Evolutionary conservation across 2,113 vertebrate species (phyloP), one percentile per base, ranked within the genome.

Genomic region (Lamprotornis superbus): DNA sequence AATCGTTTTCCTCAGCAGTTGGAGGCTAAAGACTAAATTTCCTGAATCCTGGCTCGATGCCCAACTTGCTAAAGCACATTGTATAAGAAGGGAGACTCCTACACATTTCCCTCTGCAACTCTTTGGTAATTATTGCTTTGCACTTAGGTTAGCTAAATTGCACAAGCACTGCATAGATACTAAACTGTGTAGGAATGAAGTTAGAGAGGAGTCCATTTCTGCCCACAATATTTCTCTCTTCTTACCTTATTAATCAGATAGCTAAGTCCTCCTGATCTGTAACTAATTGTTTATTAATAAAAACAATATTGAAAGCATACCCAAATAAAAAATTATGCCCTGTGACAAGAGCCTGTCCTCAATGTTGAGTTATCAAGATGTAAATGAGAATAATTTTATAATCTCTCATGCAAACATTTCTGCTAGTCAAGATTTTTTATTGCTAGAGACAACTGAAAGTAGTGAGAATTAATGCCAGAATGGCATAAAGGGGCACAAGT

Each of bases 391-490:
- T 18, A 60, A 65, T 71, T 83, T 94, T 81, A 64, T 69, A 80
- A 86, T 90, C 23, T 87, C 19, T 87, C 28, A 56, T 52, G 56
- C 27, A 83, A 90, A 90, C 55, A 56, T 47, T 94, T 94, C 90
- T 83, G 9, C 56, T 63, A 74, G 73, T 77, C 35, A 78, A 83
- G 28, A 67, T 37, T 88, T 90, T 69, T 89, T 96, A 76, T 84
- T 87, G 56, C 53, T 76, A 35, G 69, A 90, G 71, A 82, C 67
- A 79, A 56, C 49, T 67, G 63, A 92, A 87, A 93, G 55, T 87
- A 87, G 67, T 52, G 42, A 94, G 61, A 95, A 89, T 87, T 94
- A 93, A 96, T 92, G 90, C 65, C 86, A 95, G 40, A 94, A 78
- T 79, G 80, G 57, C 86, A 87, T 44, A 57, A 90, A 78, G 65